phyloP scores from a whole-genome alignment of 2,888 invertebrate species.

The Graphium colonna region DNA sequence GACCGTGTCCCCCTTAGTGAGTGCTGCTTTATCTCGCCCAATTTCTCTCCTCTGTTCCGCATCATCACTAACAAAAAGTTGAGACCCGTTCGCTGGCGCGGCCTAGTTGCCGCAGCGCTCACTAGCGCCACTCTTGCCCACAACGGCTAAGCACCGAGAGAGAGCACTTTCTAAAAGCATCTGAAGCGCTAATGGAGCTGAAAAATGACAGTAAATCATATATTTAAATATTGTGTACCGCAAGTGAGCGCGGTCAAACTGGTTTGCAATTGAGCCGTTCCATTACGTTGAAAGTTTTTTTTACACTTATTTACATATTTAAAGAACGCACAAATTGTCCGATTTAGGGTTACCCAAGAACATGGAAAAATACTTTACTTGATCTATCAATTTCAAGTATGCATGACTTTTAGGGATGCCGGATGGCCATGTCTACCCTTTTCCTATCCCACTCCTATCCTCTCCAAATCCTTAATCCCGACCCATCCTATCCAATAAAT shows the following conservation, averaged over 20 bases:
- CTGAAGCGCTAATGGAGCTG: slow-evolving; percentile 42
- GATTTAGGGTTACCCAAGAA: background rate
- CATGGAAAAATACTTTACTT: too few relatives aligned
- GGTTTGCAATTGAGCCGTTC: slow-evolving; percentile 12
- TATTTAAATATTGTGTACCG: slow-evolving; percentile 36
- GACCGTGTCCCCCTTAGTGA: slow-evolving; percentile 74
- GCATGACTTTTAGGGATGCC: too few relatives aligned
- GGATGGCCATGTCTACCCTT: too few relatives aligned
- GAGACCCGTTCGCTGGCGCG: slow-evolving; percentile 71
- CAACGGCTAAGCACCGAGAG: slow-evolving; percentile 40
- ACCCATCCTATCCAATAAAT: too few relatives aligned
- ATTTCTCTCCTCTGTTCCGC: slow-evolving; percentile 77
- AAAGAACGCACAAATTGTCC: background rate
- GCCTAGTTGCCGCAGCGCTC: slow-evolving; percentile 60
- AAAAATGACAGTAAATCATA: slow-evolving; percentile 42
- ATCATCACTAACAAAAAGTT: slow-evolving; percentile 75
- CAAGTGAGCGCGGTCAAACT: slow-evolving; percentile 24
- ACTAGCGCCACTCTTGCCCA: slow-evolving; percentile 38
- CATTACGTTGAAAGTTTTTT: slow-evolving; percentile 6
- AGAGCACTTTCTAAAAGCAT: slow-evolving; percentile 42
- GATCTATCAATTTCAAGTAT: too few relatives aligned
- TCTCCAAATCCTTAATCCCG: too few relatives aligned
- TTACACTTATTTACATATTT: slow-evolving; percentile 3
- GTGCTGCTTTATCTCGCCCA: slow-evolving; percentile 71
- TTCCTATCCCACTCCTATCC: too few relatives aligned